Evolutionary conservation across 2,888 invertebrate genomes (phyloP).

Genomic region (Ichneumon xanthorius): DNA sequence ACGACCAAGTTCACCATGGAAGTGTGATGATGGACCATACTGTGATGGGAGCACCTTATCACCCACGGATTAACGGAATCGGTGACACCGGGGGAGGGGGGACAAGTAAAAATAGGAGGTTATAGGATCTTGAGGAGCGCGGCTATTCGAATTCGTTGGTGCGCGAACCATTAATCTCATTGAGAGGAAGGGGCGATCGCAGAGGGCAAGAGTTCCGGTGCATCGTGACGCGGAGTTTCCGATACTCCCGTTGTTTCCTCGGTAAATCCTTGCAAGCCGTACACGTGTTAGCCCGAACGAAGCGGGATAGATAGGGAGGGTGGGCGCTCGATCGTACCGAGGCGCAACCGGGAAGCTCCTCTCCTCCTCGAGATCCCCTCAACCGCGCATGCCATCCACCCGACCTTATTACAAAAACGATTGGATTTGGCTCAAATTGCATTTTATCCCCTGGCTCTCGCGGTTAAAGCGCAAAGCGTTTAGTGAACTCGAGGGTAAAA

Average conservation of each 20-base stretch:
- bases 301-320: neutral
- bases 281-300: neutral
- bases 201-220: neutral
- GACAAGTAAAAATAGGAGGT: constrained; percentile 4
- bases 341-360: constrained; percentile 4
- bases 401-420: constrained; percentile 39
- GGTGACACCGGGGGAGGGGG: neutral
- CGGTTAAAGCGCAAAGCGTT: neutral
- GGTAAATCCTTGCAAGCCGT: neutral
- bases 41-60: neutral
- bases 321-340: neutral
- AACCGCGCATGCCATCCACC: neutral
- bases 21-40: neutral
- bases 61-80: constrained; percentile 9
- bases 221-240: constrained; percentile 25
- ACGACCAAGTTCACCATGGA: neutral
- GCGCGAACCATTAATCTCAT: constrained; percentile 34
- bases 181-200: neutral
- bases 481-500: constrained; percentile 2
- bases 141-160: constrained; percentile 8
- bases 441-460: constrained; percentile 8
- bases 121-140: neutral
- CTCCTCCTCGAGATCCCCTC: neutral
- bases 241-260: neutral
- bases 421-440: constrained; percentile 48